These are phyloP conservation scores for Mesitornis unicolor DNA, from an alignment of 2,113 vertebrate genomes.

Conservation along the genomic window DNA sequence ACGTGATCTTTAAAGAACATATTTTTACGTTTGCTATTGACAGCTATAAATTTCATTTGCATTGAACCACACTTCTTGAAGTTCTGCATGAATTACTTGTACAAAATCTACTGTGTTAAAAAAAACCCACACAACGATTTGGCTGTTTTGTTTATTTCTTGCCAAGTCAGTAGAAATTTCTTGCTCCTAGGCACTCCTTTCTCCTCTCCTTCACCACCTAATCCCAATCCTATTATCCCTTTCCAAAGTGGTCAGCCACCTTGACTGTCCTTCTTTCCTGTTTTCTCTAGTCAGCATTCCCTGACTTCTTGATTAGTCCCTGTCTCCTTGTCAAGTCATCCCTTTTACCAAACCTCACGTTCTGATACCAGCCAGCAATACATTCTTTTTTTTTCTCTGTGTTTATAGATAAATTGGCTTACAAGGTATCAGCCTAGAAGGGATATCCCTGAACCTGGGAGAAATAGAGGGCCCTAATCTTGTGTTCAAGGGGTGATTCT, in stretches of 20 bases:
- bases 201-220: background rate
- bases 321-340: background rate
- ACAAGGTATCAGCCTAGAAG: background rate
- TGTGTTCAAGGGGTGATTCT: background rate
- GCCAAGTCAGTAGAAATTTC: background rate
- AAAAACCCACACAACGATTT: background rate
- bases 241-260: background rate
- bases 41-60: conserved; percentile 59
- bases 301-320: background rate
- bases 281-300: background rate
- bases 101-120: background rate
- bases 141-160: background rate
- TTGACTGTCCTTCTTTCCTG: background rate
- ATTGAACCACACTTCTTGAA: conserved; percentile 50
- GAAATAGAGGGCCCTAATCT: background rate
- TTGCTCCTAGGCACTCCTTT: background rate
- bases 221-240: background rate
- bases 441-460: background rate
- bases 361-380: background rate
- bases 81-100: background rate
- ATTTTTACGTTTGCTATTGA: conserved; percentile 56
- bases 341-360: background rate
- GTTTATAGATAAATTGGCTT: background rate
- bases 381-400: rapidly evolving
- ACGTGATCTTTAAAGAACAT: conserved; percentile 46